Conservation (phyloP, 1,140 invertebrate genomes). For the Drosophila quadrilineata region DNA sequence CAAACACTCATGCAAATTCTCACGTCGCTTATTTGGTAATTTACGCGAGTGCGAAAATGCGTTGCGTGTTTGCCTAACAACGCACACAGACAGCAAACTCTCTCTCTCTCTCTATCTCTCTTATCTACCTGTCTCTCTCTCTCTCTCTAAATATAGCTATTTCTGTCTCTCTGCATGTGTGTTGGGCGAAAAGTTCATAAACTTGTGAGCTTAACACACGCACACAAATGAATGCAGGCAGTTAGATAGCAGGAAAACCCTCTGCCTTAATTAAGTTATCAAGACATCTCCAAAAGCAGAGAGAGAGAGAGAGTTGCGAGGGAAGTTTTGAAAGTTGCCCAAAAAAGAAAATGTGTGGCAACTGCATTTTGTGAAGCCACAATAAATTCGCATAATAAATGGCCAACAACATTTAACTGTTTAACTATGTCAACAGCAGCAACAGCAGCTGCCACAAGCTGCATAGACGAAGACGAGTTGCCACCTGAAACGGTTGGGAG, state of each 20-base stretch:
- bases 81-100: neutral
- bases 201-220: constrained; percentile 29
- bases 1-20: constrained; percentile 56
- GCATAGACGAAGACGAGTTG: too few relatives aligned
- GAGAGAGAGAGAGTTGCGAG: too few relatives aligned
- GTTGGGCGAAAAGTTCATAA: constrained; percentile 45
- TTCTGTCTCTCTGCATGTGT: constrained; percentile 1
- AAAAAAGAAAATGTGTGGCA: constrained; percentile 33
- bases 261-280: constrained; percentile 64
- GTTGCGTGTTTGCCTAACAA: constrained; percentile 59
- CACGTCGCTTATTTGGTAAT: constrained; percentile 77
- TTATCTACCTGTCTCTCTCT: neutral
- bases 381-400: constrained; percentile 72
- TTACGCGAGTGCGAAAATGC: constrained; percentile 76
- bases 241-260: neutral
- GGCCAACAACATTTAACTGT: constrained; percentile 61
- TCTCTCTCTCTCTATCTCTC: too few relatives aligned
- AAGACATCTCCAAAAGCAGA: too few relatives aligned
- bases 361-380: constrained; percentile 39
- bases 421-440: constrained; percentile 70
- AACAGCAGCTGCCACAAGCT: neutral
- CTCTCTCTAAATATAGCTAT: neutral
- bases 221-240: constrained; percentile 17
- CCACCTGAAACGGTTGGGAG: too few relatives aligned
- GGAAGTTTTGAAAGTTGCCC: constrained; percentile 49